Base-by-base conservation (phyloP, 2,113 vertebrate species). In the Erythrolamprus reginae region DNA sequence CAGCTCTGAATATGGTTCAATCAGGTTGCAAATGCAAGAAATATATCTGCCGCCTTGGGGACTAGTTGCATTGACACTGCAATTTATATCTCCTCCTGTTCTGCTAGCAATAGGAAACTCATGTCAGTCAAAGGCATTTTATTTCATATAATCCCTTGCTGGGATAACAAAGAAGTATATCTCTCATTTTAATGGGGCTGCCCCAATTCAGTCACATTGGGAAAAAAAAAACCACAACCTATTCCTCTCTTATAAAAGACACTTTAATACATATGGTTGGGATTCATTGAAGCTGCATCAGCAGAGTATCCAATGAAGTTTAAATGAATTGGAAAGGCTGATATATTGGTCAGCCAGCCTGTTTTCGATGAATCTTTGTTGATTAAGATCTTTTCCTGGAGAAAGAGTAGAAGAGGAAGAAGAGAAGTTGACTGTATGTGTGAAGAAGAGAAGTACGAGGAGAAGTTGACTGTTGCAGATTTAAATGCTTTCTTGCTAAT, bases 81-180 rank as follows among this genome's bases (percentile, higher is more conserved):
- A 23, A 89, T 52, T 9, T 92, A 56, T 95, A 95, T 93, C 82
- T 91, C 93, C 92, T 90, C 52, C 84, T 95, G 8, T 90, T 95
- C 92, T 96, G 95, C 82, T 95, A 96, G 89, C 95, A 95, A 95
- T 89, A 90, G 92, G 88, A 96, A 96, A 95, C 85, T 94, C 84
- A 88, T 89, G 92, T 94, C 95, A 95, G 93, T 96, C 95, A 95
- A 94, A 95, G 95, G 50, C 87, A 48, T 93, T 96, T 96, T 96
- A 93, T 94, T 95, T 96, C 94, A 91, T 92, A 87, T 95, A 96
- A 96, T 95, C 89, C 77, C 88, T 94, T 96, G 93, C 96, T 93
- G 94, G 92, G 92, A 84, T 96, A 96, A 96, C 94, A 88, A 91
- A 91, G 86, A 94, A 94, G 45, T 89, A 86, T 94, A 87, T 93